Percentiles rank a stretch among this genome's conserved stretches.
phyloP scores from a whole-genome alignment of 2,888 invertebrate species.

The Cybosia mesomella region DNA sequence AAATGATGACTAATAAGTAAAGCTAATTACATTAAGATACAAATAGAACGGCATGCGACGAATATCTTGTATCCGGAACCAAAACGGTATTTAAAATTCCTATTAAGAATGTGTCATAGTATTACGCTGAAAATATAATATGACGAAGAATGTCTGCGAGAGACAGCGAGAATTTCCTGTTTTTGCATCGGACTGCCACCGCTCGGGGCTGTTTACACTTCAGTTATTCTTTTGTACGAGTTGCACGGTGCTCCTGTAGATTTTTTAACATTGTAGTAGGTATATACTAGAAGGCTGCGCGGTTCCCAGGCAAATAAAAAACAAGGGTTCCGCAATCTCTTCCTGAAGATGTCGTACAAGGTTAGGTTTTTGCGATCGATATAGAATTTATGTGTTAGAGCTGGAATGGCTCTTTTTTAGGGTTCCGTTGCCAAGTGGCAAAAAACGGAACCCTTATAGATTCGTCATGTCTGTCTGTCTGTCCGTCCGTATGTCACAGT shows the following conservation, averaged over 20 bases:
- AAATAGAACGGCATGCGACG: neutral
- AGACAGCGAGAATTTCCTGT: constrained; percentile 54
- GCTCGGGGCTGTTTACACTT: constrained; percentile 42
- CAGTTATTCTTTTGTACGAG: constrained; percentile 49
- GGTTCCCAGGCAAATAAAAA: neutral
- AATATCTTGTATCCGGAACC: constrained; percentile 11
- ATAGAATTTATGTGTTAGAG: no score
- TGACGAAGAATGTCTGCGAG: constrained; percentile 42
- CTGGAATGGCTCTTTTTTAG: no score
- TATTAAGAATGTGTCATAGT: constrained; percentile 29
- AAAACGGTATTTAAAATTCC: neutral
- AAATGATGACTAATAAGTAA: neutral
- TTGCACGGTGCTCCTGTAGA: neutral
- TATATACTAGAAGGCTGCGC: neutral
- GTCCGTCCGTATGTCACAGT: no score
- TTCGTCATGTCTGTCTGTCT: no score
- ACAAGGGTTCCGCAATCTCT: no score
- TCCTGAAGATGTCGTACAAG: no score
- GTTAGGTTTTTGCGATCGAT: no score
- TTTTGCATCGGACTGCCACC: constrained; percentile 32
- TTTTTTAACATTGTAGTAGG: neutral
- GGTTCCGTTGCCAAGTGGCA: no score
- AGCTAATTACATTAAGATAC: neutral
- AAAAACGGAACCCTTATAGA: no score
- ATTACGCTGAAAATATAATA: constrained; percentile 24